Conservation (phyloP, 2,888 invertebrate species). For the Mythimna impura region DNA sequence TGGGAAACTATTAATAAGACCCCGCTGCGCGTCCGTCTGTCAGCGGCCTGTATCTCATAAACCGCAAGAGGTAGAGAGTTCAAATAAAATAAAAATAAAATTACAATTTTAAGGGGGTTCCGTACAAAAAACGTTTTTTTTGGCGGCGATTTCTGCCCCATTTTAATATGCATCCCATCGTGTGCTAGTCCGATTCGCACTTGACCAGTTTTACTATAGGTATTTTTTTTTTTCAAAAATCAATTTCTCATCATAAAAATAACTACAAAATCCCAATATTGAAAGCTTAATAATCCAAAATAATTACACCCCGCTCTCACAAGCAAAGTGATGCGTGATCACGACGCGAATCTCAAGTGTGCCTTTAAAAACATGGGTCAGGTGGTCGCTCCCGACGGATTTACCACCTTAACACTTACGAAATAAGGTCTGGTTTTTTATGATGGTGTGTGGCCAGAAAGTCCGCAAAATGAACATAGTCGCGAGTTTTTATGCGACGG, state of each 20-base stretch:
- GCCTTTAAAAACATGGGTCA: conserved; percentile 75
- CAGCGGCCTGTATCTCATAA: too few relatives aligned
- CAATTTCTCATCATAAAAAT: neutral
- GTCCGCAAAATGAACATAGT: conserved; percentile 87
- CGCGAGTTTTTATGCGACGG: conserved; percentile 82
- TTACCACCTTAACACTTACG: conserved; percentile 51
- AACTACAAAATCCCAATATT: conserved; percentile 54
- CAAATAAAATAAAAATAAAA: too few relatives aligned
- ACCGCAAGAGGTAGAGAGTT: too few relatives aligned
- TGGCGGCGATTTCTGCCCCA: too few relatives aligned
- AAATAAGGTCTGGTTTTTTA: conserved; percentile 60
- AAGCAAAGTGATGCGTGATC: conserved; percentile 87
- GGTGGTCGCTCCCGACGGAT: conserved; percentile 43
- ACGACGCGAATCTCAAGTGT: conserved; percentile 80
- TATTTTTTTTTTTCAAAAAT: conserved; percentile 4
- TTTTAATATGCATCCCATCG: too few relatives aligned
- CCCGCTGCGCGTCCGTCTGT: too few relatives aligned
- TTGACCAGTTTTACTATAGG: neutral
- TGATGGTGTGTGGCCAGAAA: conserved; percentile 64
- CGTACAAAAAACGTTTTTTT: too few relatives aligned
- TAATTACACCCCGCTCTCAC: conserved; percentile 76
- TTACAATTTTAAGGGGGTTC: too few relatives aligned
- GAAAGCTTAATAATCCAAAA: conserved; percentile 74
- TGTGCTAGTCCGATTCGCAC: too few relatives aligned
- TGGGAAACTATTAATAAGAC: too few relatives aligned